phyloP scores from a whole-genome alignment of 2,888 invertebrate genomes.

The Sipha maydis region DNA sequence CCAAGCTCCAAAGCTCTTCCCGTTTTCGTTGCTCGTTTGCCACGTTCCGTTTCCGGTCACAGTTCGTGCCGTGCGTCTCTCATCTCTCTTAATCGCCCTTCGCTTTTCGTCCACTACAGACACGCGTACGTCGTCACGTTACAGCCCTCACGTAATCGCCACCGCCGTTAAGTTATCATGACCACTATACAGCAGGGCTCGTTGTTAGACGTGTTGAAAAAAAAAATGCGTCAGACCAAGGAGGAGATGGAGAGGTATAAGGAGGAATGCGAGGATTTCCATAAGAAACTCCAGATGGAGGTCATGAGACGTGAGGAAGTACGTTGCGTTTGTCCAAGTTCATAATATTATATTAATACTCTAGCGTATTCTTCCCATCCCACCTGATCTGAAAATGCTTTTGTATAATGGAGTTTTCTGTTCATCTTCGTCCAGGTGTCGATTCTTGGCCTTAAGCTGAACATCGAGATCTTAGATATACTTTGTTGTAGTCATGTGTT shows the following conservation, averaged over 20 bases:
- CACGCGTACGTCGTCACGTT: background rate
- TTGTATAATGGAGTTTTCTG: background rate
- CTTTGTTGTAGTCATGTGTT: background rate
- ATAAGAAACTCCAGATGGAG: constrained; percentile 94
- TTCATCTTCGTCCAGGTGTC: background rate
- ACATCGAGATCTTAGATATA: background rate
- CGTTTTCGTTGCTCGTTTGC: background rate
- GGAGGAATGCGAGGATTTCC: constrained; percentile 96
- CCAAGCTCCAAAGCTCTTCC: background rate
- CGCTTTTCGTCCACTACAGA: background rate
- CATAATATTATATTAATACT: background rate
- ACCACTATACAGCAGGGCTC: constrained; percentile 91
- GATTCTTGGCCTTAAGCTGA: background rate
- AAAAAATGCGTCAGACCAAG: constrained; percentile 99
- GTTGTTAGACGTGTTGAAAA: constrained; percentile 96
- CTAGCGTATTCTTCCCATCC: too few relatives aligned
- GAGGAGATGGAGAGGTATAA: constrained; percentile 99
- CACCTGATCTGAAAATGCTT: too few relatives aligned
- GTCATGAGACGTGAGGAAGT: constrained; percentile 98
- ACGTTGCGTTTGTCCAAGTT: constrained; percentile 70
- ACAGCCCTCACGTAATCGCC: background rate
- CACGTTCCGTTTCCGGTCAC: background rate
- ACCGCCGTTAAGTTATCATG: constrained; percentile 73
- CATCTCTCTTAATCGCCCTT: too few relatives aligned
- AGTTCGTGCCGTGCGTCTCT: too few relatives aligned